phyloP scores from a whole-genome alignment of 2,888 invertebrate genomes.

The Clusia tigrina region DNA sequence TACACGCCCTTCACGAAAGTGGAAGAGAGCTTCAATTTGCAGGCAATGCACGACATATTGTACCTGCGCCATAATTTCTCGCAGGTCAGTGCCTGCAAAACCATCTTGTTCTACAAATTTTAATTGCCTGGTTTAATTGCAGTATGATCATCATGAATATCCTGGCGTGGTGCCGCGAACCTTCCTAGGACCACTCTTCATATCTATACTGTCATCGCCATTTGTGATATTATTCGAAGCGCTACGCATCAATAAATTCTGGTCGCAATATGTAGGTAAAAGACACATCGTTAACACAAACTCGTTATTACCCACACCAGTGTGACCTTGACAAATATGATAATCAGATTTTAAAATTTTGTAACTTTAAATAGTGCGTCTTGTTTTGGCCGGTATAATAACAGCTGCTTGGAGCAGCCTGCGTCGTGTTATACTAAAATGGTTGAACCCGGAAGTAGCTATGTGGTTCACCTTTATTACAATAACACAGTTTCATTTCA shows the following conservation, averaged over 20 bases:
- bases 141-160: slow-evolving; percentile 98
- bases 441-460: slow-evolving; percentile 80
- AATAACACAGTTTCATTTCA: slow-evolving; percentile 95
- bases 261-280: slow-evolving; percentile 88
- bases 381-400: slow-evolving; percentile 79
- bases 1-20: slow-evolving; percentile 98
- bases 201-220: slow-evolving; percentile 82
- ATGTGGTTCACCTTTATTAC: slow-evolving; percentile 86
- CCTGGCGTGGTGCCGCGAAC: slow-evolving; percentile 97
- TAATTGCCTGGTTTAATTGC: too few species aligned
- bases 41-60: slow-evolving; percentile 96
- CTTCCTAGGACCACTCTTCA: slow-evolving; percentile 88
- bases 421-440: slow-evolving; percentile 75
- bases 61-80: slow-evolving; percentile 85
- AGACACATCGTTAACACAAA: slow-evolving; percentile 22
- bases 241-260: slow-evolving; percentile 81
- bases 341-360: neutral
- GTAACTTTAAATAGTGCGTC: slow-evolving; percentile 74
- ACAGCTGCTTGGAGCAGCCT: slow-evolving; percentile 78
- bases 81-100: slow-evolving; percentile 78
- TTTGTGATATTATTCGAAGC: slow-evolving; percentile 73
- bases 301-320: neutral
- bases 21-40: slow-evolving; percentile 98
- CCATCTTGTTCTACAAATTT: neutral
- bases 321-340: neutral